Conservation (phyloP, 2,888 invertebrate species). For the Andrena haemorrhoa region DNA sequence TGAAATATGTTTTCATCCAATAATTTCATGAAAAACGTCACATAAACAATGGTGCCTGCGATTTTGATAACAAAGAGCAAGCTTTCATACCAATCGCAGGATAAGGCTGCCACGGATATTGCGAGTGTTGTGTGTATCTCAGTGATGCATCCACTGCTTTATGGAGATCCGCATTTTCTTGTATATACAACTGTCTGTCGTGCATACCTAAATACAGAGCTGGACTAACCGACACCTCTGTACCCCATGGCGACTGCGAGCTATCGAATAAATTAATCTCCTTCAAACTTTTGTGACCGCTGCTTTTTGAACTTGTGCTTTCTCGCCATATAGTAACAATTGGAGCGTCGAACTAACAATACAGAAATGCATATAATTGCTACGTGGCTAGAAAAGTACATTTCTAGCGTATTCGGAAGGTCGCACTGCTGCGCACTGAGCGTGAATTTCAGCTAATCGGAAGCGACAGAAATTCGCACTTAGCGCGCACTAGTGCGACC, state of each 20-base stretch:
- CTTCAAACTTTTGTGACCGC: slow-evolving; percentile 85
- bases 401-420: no score
- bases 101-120: slow-evolving; percentile 92
- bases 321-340: slow-evolving; percentile 96
- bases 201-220: slow-evolving; percentile 95
- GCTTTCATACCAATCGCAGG: slow-evolving; percentile 86
- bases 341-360: slow-evolving; percentile 90
- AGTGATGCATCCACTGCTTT: slow-evolving; percentile 71
- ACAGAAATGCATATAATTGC: slow-evolving; percentile 23
- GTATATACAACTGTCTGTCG: slow-evolving; percentile 89
- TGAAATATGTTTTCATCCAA: slow-evolving; percentile 30
- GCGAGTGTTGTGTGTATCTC: slow-evolving; percentile 67
- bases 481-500: no score
- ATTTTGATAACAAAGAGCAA: slow-evolving; percentile 9
- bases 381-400: not conserved
- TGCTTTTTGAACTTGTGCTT: slow-evolving; percentile 82
- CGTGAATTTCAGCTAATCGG: no score
- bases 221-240: slow-evolving; percentile 86
- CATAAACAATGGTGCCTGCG: not conserved
- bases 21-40: not conserved
- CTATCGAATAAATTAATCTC: slow-evolving; percentile 91
- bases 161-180: slow-evolving; percentile 76
- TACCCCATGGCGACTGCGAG: slow-evolving; percentile 85
- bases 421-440: no score
- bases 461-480: no score